Percentiles rank a stretch among this genome's conserved stretches.
These are phyloP conservation scores for Megatriorchis doriae DNA, from an alignment of 2,113 vertebrate species.

Conservation along the genomic window DNA sequence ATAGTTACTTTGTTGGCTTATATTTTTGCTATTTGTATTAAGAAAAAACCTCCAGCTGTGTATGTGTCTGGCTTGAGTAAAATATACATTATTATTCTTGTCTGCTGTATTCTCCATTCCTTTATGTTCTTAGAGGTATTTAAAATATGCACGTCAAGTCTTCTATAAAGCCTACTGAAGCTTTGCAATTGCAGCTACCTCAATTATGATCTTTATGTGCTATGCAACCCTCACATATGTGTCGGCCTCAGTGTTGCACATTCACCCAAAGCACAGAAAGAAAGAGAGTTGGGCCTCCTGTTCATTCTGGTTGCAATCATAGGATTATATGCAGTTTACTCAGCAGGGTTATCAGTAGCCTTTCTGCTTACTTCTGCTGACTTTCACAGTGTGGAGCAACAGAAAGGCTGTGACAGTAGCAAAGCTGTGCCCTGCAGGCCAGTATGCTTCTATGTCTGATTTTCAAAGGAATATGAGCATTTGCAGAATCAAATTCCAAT, in stretches of 20 bases:
- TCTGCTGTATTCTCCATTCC: neutral
- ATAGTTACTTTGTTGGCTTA: neutral
- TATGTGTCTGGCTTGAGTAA: neutral
- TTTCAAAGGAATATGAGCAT: neutral
- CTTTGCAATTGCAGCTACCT: neutral
- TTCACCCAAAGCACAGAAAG: neutral
- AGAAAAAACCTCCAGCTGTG: neutral
- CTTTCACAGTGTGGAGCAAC: neutral
- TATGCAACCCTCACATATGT: neutral
- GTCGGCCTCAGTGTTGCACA: neutral
- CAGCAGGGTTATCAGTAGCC: neutral
- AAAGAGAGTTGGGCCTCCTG: neutral
- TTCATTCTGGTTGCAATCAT: neutral
- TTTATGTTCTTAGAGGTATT: neutral
- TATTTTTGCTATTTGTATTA: neutral
- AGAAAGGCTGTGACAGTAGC: neutral
- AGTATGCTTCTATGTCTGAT: accelerated
- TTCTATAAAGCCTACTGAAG: neutral
- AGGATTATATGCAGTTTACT: neutral
- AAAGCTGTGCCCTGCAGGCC: neutral
- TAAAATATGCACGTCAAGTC: neutral
- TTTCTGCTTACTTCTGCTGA: neutral
- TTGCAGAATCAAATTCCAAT: neutral
- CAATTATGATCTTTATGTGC: neutral
- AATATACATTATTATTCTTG: neutral